phyloP scores from a whole-genome alignment of 2,797 vertebrate species.

The Microctenopoma steveboyesi region DNA sequence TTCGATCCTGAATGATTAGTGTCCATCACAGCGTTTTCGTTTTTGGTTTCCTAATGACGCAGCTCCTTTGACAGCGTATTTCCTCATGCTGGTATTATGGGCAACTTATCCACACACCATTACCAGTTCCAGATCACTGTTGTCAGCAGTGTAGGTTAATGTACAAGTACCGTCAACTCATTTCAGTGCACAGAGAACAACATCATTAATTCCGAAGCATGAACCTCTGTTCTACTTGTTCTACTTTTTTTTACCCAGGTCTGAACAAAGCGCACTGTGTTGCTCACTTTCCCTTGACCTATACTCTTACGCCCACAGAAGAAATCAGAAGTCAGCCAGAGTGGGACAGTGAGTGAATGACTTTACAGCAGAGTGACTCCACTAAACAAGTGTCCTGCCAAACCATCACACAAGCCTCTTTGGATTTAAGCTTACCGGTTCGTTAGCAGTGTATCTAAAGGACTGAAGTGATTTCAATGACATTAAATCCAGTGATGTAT shows the following conservation, averaged over 20 bases:
- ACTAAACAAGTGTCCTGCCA: background rate
- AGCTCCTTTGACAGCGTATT: constrained; percentile 63
- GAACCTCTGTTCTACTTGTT: constrained; percentile 1
- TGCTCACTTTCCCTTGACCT: constrained; percentile 16
- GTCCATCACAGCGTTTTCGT: constrained; percentile 72
- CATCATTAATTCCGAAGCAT: constrained; percentile 36
- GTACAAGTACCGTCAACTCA: constrained; percentile 48
- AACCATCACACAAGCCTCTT: background rate
- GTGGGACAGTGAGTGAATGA: constrained; percentile 25
- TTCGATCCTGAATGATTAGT: constrained; percentile 77
- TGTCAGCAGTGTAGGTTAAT: constrained; percentile 61
- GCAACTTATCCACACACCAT: constrained; percentile 63
- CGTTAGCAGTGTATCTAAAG: constrained; percentile 3
- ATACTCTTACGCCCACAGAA: constrained; percentile 1
- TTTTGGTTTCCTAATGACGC: constrained; percentile 67
- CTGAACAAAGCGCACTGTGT: constrained; percentile 11
- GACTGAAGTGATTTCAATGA: background rate
- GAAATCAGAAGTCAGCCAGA: constrained; percentile 25
- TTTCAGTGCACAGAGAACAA: constrained; percentile 42
- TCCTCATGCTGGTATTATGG: constrained; percentile 62
- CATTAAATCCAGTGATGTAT: background rate
- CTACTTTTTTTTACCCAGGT: background rate
- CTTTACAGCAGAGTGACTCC: constrained; percentile 3
- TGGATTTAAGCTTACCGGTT: background rate
- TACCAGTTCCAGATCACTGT: constrained; percentile 67